phyloP scores from a whole-genome alignment of 2,888 invertebrate genomes.

The Drosophila lacicola region DNA sequence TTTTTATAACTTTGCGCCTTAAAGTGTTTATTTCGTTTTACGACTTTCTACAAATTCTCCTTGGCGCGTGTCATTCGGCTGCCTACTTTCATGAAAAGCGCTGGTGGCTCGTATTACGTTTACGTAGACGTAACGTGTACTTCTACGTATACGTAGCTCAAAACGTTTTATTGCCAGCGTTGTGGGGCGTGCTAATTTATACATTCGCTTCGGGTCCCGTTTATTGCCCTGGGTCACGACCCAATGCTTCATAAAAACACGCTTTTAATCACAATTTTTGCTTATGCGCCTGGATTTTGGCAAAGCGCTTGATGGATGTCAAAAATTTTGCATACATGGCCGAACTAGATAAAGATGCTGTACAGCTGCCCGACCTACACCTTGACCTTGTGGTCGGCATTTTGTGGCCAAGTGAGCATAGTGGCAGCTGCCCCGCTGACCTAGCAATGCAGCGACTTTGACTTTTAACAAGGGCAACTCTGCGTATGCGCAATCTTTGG shows the following conservation, averaged over 20 bases:
- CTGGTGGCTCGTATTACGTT: slow-evolving; percentile 18
- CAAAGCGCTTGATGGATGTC: slow-evolving; percentile 30
- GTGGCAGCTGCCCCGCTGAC: slow-evolving; percentile 30
- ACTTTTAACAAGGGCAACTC: slow-evolving; percentile 51
- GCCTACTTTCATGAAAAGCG: slow-evolving; percentile 46
- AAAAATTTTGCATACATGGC: slow-evolving; percentile 43
- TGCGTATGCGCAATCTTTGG: slow-evolving; percentile 64
- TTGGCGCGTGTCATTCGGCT: slow-evolving; percentile 68
- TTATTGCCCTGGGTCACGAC: slow-evolving; percentile 66
- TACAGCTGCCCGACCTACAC: slow-evolving; percentile 9
- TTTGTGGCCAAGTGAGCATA: not conserved
- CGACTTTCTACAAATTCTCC: slow-evolving; percentile 70
- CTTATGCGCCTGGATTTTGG: slow-evolving; percentile 45
- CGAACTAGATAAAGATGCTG: slow-evolving; percentile 23
- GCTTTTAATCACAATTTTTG: slow-evolving; percentile 72
- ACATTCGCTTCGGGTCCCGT: slow-evolving; percentile 41
- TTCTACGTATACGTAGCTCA: slow-evolving; percentile 41
- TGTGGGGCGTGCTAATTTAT: slow-evolving; percentile 69
- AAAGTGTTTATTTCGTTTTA: slow-evolving; percentile 78
- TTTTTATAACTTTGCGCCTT: slow-evolving; percentile 76
- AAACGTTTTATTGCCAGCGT: slow-evolving; percentile 71
- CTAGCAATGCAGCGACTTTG: slow-evolving; percentile 49
- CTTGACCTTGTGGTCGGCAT: slow-evolving; percentile 12
- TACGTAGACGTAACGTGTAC: slow-evolving; percentile 7
- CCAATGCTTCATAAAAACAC: slow-evolving; percentile 69